Percentiles rank a stretch among this genome's conserved stretches.
phyloP scores from a whole-genome alignment of 2,888 invertebrate species.

The Altica lythri region DNA sequence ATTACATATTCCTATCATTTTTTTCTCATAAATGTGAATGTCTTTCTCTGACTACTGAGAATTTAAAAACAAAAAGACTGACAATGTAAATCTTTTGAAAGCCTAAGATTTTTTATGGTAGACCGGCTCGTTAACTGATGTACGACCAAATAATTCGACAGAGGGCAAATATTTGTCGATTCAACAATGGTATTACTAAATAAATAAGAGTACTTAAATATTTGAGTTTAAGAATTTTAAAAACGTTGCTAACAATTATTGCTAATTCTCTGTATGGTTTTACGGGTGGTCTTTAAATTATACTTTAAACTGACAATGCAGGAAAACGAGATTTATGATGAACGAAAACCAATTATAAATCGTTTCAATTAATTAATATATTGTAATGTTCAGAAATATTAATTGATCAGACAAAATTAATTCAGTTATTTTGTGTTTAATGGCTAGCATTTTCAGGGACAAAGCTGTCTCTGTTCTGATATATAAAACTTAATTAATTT shows the following conservation, averaged over 20 bases:
- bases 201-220: slow-evolving; percentile 37
- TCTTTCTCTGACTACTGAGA: too few species aligned
- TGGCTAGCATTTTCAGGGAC: too few species aligned
- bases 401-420: slow-evolving; percentile 7
- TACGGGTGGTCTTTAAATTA: slow-evolving; percentile 43
- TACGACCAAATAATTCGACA: slow-evolving; percentile 27
- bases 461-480: too few species aligned
- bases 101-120: too few species aligned
- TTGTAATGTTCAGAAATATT: slow-evolving; percentile 10
- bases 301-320: background rate
- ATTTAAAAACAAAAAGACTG: too few species aligned
- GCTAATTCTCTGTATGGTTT: slow-evolving; percentile 44
- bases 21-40: too few species aligned
- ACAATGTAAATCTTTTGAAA: too few species aligned
- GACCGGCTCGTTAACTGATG: slow-evolving; percentile 12
- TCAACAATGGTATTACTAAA: slow-evolving; percentile 38
- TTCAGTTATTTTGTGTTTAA: slow-evolving; percentile 4
- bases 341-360: slow-evolving; percentile 21
- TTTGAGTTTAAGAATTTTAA: slow-evolving; percentile 35
- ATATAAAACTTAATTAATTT: too few species aligned
- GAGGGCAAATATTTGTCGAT: slow-evolving; percentile 37
- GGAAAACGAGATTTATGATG: slow-evolving; percentile 30
- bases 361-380: slow-evolving; percentile 28
- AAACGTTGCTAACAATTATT: slow-evolving; percentile 45
- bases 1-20: too few species aligned